Evolutionary conservation across 2,888 invertebrate genomes (phyloP).

Genomic region (Orthosia cruda): DNA sequence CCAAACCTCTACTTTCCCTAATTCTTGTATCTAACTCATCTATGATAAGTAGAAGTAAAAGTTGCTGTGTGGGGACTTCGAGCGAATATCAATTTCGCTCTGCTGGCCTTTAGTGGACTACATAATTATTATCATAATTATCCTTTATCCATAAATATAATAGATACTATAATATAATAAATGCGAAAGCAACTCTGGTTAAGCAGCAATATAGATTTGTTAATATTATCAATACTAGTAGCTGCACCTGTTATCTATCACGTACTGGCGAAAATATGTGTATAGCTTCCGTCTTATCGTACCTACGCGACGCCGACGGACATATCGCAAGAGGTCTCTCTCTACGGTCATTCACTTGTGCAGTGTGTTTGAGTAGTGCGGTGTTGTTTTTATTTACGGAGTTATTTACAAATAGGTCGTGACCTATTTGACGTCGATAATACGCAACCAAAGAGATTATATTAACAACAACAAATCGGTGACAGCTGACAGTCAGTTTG

Average conservation of each 20-base stretch:
- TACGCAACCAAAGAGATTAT: conserved; percentile 20
- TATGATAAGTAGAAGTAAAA: not conserved
- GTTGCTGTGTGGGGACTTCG: not conserved
- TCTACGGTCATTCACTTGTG: conserved; percentile 46
- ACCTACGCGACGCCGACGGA: conserved; percentile 19
- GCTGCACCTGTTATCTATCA: conserved; percentile 30
- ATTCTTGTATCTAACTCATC: not conserved
- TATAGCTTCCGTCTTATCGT: conserved; percentile 39
- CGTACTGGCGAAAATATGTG: conserved; percentile 31
- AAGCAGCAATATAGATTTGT: not conserved
- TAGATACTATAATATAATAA: too few species aligned
- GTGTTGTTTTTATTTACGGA: conserved; percentile 15
- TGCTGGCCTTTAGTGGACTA: not conserved
- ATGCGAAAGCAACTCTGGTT: not conserved
- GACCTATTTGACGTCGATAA: conserved; percentile 13
- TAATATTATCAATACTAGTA: conserved; percentile 21
- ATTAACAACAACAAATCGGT: not conserved
- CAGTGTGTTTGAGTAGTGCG: conserved; percentile 16
- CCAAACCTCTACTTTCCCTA: not conserved
- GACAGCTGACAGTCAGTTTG: conserved; percentile 10
- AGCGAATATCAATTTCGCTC: not conserved
- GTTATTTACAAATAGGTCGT: conserved; percentile 32
- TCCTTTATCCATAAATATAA: too few species aligned
- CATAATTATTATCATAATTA: too few species aligned
- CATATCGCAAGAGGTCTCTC: conserved; percentile 17